Evolutionary conservation across 2,797 vertebrate species (phyloP), one percentile per base, ranked within the genome.

Genomic region (Sebastolobus altivelis): DNA sequence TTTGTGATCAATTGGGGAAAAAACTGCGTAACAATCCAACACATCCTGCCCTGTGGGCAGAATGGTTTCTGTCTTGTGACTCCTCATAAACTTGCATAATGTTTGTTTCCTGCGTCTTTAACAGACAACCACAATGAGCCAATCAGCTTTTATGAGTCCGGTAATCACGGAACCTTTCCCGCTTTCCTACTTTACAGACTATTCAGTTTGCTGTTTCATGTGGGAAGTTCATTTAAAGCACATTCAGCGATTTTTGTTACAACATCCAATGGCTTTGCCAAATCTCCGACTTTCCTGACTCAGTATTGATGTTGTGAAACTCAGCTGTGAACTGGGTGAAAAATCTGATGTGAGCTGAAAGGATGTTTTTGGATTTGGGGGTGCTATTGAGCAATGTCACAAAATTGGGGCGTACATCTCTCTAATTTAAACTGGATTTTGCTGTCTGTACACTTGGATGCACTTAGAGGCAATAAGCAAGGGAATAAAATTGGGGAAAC

Each of bases 61-160:
- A 40, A 12, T 49, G n/a, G 61, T 22, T 37, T 68, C 65, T 20
- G 58, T 73, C 56, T 60, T 68, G n/a, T 72, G 25, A 75, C 49
- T 75, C 61, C 66, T 65, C 62, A 74, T 74, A 80, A 77, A 77
- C 65, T 85, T 80, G 70, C n/a, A 68, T 77, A 67, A 79, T 83
- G 61, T 88, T 89, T 81, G 75, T 87, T 81, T 49, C 70, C 38
- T 49, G 12, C 37, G 4, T 79, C 76, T 81, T 8, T 63, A 56
- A 65, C 31, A 68, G 31, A 65, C 54, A 59, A 78, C 62, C 81
- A 66, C 55, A 16, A 43, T 71, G 63, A 33, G 60, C 25, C 8
- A 33, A 65, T 38, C 29, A 3, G 65, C 77, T 92, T 89, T 92
- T 83, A 83, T 78, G 25, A 43, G 59, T 29, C 20, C 60, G 0